Evolutionary conservation across 2,888 invertebrate genomes (phyloP).

Genomic region (Drosophila nr. fundita): DNA sequence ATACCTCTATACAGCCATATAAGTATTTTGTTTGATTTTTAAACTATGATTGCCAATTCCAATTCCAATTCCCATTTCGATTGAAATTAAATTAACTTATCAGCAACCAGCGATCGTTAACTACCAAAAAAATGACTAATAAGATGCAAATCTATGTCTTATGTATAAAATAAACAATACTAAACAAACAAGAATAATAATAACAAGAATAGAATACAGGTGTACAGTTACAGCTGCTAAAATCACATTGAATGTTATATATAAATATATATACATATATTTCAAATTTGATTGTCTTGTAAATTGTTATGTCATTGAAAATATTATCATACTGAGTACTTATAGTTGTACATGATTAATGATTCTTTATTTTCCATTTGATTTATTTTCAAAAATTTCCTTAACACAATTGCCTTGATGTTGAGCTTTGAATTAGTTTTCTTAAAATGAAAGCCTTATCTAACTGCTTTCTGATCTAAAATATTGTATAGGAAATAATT

Average conservation of each 20-base stretch:
- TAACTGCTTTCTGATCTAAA: background rate
- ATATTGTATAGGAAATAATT: background rate
- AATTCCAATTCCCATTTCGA: constrained; percentile 34
- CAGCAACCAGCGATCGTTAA: constrained; percentile 52
- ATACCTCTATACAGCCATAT: constrained; percentile 48
- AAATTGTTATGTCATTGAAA: constrained; percentile 70
- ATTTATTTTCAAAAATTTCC: constrained; percentile 10
- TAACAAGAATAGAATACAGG: constrained; percentile 22
- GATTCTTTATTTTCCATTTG: constrained; percentile 9
- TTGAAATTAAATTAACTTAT: constrained; percentile 32
- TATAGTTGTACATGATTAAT: constrained; percentile 28
- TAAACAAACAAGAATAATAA: constrained; percentile 17
- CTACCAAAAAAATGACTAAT: constrained; percentile 29
- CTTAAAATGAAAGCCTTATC: background rate
- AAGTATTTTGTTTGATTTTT: constrained; percentile 46
- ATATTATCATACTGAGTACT: constrained; percentile 34
- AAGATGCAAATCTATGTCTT: constrained; percentile 18
- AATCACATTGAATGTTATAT: constrained; percentile 67
- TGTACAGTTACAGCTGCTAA: constrained; percentile 52
- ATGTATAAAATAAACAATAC: constrained; percentile 28
- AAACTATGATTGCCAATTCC: constrained; percentile 35
- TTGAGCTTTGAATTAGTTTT: constrained; percentile 12
- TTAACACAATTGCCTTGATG: constrained; percentile 11
- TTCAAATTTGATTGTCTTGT: constrained; percentile 74
- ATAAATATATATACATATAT: constrained; percentile 45